Percentiles rank a stretch among this genome's conserved stretches.
Evolutionary conservation across 2,797 vertebrate species (phyloP).

Genomic region (Triplophysa yarkandensis): DNA sequence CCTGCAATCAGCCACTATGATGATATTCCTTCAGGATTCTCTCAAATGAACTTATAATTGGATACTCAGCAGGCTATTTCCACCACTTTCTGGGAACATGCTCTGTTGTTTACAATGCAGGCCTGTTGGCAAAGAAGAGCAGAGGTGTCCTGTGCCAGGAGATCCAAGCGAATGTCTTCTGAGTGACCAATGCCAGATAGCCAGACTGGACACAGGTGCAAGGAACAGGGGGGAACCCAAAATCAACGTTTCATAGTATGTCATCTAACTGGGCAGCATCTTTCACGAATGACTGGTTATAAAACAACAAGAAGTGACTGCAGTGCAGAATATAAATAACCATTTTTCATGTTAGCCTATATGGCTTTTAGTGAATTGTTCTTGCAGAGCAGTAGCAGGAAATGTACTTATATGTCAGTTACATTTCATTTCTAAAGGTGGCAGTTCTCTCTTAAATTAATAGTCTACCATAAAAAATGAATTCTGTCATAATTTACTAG

Average conservation of each 20-base stretch:
- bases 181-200: slow-evolving; percentile 38
- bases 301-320: neutral
- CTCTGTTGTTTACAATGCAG: slow-evolving; percentile 48
- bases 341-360: neutral
- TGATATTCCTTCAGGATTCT: slow-evolving; percentile 27
- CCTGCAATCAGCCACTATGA: slow-evolving; percentile 6
- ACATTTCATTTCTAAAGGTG: neutral
- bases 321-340: neutral
- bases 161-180: slow-evolving; percentile 35
- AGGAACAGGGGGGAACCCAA: slow-evolving; percentile 31
- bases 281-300: neutral
- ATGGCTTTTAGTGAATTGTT: neutral
- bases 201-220: slow-evolving; percentile 45
- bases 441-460: neutral
- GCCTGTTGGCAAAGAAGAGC: slow-evolving; percentile 15
- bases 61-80: slow-evolving; percentile 39
- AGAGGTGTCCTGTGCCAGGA: slow-evolving; percentile 46
- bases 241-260: slow-evolving; percentile 26
- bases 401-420: neutral
- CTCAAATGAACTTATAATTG: slow-evolving; percentile 35
- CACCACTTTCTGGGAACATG: slow-evolving; percentile 40
- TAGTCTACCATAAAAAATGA: too few relatives aligned
- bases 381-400: neutral
- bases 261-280: slow-evolving; percentile 20
- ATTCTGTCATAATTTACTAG: too few relatives aligned